A percentile compares a stretch with the other conserved stretches of the same genome.
These are phyloP conservation scores for Ectropis grisescens DNA, from an alignment of 1,140 invertebrate species.

Conservation along the genomic window DNA sequence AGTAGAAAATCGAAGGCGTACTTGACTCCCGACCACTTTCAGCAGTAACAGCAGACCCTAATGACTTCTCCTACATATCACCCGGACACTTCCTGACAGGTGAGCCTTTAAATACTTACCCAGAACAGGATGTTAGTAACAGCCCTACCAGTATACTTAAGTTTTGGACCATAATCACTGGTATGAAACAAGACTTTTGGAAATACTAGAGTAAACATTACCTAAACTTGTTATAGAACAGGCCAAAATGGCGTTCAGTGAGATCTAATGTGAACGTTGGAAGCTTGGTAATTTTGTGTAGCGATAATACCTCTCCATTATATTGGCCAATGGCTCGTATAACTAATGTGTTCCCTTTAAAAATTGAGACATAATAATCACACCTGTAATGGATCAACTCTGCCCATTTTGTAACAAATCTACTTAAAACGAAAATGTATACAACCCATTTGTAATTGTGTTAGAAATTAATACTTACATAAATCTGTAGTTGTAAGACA, in stretches of 20 bases:
- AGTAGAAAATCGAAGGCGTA: conserved; percentile 12
- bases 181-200: conserved; percentile 20
- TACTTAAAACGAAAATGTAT: too few species aligned
- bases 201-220: conserved; percentile 20
- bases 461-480: too few species aligned
- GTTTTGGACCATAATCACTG: conserved; percentile 3
- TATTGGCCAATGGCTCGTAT: too few species aligned
- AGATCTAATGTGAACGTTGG: conserved; percentile 12
- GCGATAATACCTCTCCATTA: too few species aligned
- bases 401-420: too few species aligned
- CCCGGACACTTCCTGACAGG: conserved; percentile 2
- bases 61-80: conserved; percentile 1
- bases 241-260: conserved; percentile 16
- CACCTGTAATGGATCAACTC: too few species aligned
- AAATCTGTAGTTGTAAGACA: too few species aligned
- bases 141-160: neutral
- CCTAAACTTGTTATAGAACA: conserved; percentile 14
- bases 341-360: too few species aligned
- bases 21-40: conserved; percentile 56
- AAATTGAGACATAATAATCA: too few species aligned
- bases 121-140: conserved; percentile 3
- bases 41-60: conserved; percentile 7
- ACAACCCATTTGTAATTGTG: too few species aligned
- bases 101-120: conserved; percentile 1
- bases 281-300: conserved; percentile 24